phyloP scores from a whole-genome alignment of 2,797 vertebrate genomes.

The Crotalus adamanteus region DNA sequence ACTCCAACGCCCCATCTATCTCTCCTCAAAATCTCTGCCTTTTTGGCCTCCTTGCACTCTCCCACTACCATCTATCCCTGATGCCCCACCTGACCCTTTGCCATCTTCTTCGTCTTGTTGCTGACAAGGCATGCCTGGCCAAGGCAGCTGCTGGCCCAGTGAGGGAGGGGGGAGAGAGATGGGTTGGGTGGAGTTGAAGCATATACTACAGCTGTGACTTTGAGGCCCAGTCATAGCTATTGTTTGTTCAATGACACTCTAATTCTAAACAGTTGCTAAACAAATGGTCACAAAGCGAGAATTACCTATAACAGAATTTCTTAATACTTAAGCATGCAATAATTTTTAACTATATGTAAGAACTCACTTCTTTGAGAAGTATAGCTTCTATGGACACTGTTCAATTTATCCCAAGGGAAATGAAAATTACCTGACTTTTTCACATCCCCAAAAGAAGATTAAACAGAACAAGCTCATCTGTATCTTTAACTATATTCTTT shows the following conservation, averaged over 20 bases:
- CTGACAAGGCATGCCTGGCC: background rate
- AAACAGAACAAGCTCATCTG: background rate
- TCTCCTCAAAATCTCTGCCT: background rate
- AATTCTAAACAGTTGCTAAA: background rate
- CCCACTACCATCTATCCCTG: background rate
- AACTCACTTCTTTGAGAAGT: background rate
- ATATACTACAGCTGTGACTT: background rate
- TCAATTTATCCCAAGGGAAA: background rate
- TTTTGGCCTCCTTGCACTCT: background rate
- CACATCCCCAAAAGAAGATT: background rate
- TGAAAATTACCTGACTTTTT: background rate
- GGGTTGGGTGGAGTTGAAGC: background rate
- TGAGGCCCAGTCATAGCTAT: background rate
- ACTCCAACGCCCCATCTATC: background rate
- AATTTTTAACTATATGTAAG: background rate
- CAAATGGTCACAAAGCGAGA: background rate
- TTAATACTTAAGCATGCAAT: background rate
- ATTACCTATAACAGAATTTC: background rate
- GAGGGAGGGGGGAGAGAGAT: background rate
- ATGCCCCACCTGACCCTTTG: background rate
- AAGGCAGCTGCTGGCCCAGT: background rate
- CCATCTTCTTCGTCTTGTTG: background rate
- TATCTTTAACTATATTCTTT: too few species aligned
- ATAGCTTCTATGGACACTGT: background rate
- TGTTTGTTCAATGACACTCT: background rate